Evolutionary conservation across 2,797 vertebrate species (phyloP).

Genomic region (Alfaro cultratus): DNA sequence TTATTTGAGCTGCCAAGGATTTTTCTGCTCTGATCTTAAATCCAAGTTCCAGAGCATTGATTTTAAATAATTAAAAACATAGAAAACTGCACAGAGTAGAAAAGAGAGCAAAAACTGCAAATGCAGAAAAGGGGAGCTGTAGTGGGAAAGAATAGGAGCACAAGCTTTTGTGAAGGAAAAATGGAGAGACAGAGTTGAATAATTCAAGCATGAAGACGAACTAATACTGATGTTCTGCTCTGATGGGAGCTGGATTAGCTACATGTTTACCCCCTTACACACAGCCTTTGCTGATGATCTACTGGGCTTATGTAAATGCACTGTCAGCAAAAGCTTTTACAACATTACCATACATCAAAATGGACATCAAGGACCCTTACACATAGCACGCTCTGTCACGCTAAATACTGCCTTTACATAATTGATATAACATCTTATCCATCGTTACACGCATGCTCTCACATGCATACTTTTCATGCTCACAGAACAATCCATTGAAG

Average conservation of each 20-base stretch:
- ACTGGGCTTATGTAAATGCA: conserved; percentile 53
- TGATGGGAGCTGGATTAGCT: conserved; percentile 24
- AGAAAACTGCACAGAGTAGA: background rate
- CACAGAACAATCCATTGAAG: conserved; percentile 5
- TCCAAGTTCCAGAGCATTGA: conserved; percentile 19
- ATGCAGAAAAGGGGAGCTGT: background rate
- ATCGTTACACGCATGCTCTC: conserved; percentile 11
- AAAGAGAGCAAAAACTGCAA: background rate
- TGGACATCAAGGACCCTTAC: background rate
- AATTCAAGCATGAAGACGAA: conserved; percentile 22
- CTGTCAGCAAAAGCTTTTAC: conserved; percentile 47
- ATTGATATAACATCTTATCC: conserved; percentile 35
- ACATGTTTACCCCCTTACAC: conserved; percentile 42
- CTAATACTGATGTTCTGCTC: conserved; percentile 29
- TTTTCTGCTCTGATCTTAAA: conserved; percentile 32
- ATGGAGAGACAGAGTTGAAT: conserved; percentile 13
- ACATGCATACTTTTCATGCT: conserved; percentile 1
- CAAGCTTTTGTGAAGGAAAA: conserved; percentile 2
- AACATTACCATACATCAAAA: conserved; percentile 36
- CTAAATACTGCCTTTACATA: conserved; percentile 17
- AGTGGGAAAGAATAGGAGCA: background rate
- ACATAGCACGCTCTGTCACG: background rate
- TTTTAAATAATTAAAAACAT: conserved; percentile 9
- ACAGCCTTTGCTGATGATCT: conserved; percentile 38
- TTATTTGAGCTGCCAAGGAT: conserved; percentile 26